Evolutionary conservation across 2,888 invertebrate species (phyloP).

Genomic region (Lepeophtheirus nordmannii): DNA sequence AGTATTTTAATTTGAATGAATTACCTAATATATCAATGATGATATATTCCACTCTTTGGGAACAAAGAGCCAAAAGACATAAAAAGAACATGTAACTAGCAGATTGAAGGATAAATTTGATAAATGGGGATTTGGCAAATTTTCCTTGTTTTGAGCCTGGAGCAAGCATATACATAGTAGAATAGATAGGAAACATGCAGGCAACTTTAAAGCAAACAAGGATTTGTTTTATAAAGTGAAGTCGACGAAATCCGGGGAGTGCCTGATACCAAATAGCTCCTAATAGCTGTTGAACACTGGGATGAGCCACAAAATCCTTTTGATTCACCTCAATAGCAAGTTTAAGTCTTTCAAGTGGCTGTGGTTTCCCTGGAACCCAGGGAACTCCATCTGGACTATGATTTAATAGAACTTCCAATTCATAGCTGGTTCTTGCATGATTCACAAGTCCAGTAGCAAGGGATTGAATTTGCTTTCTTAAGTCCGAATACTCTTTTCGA

Average conservation of each 20-base stretch:
- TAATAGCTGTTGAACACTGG: constrained; percentile 79
- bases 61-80: constrained; percentile 72
- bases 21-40: constrained; percentile 53
- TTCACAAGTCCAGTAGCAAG: constrained; percentile 79
- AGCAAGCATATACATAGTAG: constrained; percentile 63
- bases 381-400: constrained; percentile 35
- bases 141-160: constrained; percentile 64
- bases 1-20: too few relatives aligned
- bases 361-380: constrained; percentile 31
- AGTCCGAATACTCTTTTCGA: constrained; percentile 38
- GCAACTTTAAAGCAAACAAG: constrained; percentile 57
- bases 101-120: constrained; percentile 89
- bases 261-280: constrained; percentile 91
- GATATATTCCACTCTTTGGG: constrained; percentile 69
- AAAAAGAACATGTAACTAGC: constrained; percentile 85
- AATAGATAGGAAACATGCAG: constrained; percentile 70
- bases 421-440: constrained; percentile 42
- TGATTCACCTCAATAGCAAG: constrained; percentile 41
- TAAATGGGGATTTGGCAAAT: constrained; percentile 79
- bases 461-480: constrained; percentile 60
- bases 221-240: constrained; percentile 54
- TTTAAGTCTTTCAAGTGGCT: constrained; percentile 37
- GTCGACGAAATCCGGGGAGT: constrained; percentile 76
- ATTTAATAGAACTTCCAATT: constrained; percentile 41
- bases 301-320: constrained; percentile 68